These are phyloP conservation scores for Atherinomorus stipes DNA, from an alignment of 2,113 vertebrate genomes.

Conservation along the genomic window DNA sequence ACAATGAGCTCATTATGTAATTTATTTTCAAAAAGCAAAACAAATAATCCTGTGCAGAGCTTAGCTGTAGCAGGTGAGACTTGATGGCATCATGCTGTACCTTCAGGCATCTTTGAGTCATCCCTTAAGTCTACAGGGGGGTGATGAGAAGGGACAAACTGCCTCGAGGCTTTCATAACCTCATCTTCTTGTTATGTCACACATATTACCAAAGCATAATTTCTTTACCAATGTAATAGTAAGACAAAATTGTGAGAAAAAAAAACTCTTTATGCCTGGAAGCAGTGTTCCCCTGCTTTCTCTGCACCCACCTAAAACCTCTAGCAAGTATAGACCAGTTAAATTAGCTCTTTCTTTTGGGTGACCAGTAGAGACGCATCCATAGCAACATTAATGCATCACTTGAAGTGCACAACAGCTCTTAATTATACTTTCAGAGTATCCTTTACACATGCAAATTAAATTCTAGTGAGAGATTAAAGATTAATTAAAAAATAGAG, in stretches of 20 bases:
- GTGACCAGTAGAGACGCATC: not conserved
- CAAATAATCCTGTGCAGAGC: not conserved
- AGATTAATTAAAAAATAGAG: not conserved
- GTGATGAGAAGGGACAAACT: not conserved
- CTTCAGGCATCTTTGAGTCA: not conserved
- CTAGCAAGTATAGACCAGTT: conserved; percentile 38
- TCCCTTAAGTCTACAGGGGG: not conserved
- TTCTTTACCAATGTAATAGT: not conserved
- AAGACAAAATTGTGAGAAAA: not conserved
- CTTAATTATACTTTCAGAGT: not conserved
- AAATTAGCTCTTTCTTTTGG: conserved; percentile 3
- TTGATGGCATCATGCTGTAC: not conserved
- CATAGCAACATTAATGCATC: not conserved
- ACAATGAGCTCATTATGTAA: conserved; percentile 1
- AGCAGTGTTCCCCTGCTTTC: conserved; percentile 5
- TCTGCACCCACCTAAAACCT: conserved; percentile 53
- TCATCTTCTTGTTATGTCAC: conserved; percentile 1
- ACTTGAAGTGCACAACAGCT: too few species aligned
- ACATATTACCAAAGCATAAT: not conserved
- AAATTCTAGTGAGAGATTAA: not conserved
- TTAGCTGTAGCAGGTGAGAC: not conserved
- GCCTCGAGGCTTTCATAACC: not conserved
- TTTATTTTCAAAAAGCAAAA: not conserved
- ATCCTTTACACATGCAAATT: not conserved
- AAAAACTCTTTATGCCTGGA: not conserved